Conservation (phyloP, 2,888 invertebrate species). For the Napeogenes sylphis region DNA sequence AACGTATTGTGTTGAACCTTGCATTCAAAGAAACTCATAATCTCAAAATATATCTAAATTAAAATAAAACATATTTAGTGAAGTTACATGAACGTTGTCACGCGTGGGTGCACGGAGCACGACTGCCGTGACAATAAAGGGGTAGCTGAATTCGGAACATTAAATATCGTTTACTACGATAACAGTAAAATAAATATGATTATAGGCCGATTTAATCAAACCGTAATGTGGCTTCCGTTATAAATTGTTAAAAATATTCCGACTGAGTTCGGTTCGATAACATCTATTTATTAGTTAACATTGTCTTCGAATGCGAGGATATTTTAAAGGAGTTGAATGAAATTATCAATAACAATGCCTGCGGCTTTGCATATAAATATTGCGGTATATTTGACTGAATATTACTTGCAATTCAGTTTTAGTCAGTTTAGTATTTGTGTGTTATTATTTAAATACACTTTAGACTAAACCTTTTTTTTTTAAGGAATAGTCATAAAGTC, state of each 20-base stretch:
- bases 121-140: slow-evolving; percentile 54
- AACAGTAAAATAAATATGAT: slow-evolving; percentile 51
- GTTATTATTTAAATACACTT: no score
- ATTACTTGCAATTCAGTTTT: no score
- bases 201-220: slow-evolving; percentile 48
- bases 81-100: not conserved
- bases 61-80: no score
- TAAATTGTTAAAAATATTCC: slow-evolving; percentile 39
- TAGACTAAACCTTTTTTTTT: no score
- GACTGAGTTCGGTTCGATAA: slow-evolving; percentile 13
- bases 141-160: slow-evolving; percentile 61
- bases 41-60: no score
- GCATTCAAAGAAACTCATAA: no score
- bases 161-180: slow-evolving; percentile 36
- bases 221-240: slow-evolving; percentile 45
- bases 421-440: no score
- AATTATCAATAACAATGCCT: slow-evolving; percentile 5
- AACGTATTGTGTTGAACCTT: no score
- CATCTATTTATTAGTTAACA: slow-evolving; percentile 6
- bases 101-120: slow-evolving; percentile 19
- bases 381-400: no score
- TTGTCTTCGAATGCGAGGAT: slow-evolving; percentile 1
- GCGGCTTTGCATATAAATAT: not conserved
- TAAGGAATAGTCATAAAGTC: no score
- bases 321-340: slow-evolving; percentile 4